Evolutionary conservation across 2,888 invertebrate species (phyloP).

Genomic region (Drosophila prolongata): DNA sequence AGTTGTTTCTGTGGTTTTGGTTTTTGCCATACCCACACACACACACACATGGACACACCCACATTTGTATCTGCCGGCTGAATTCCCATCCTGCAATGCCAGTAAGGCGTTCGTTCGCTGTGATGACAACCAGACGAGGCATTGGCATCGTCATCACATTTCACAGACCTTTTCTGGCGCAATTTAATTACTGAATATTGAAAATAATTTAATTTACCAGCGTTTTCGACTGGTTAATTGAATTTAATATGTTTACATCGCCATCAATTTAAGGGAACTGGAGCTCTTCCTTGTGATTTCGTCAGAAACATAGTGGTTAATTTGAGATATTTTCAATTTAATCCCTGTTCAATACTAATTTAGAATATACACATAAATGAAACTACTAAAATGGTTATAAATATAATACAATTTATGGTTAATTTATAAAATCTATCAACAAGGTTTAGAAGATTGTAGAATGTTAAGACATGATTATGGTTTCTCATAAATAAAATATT

Average conservation of each 20-base stretch:
- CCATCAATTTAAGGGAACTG: slow-evolving; percentile 9
- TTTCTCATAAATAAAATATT: too few relatives aligned
- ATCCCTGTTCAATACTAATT: too few relatives aligned
- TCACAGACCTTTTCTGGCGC: not conserved
- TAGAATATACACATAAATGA: too few relatives aligned
- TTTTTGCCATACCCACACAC: slow-evolving; percentile 29
- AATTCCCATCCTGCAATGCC: slow-evolving; percentile 4
- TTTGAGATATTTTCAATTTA: too few relatives aligned
- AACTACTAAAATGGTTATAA: too few relatives aligned
- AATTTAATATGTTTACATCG: slow-evolving; percentile 24
- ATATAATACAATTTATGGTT: too few relatives aligned
- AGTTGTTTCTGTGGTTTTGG: slow-evolving; percentile 73
- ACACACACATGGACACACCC: slow-evolving; percentile 23
- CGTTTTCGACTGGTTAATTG: slow-evolving; percentile 32
- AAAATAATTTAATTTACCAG: slow-evolving; percentile 36
- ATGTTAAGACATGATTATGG: too few relatives aligned
- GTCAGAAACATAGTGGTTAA: too few relatives aligned
- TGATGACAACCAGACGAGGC: slow-evolving; percentile 45
- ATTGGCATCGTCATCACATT: slow-evolving; percentile 1
- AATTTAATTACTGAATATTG: slow-evolving; percentile 44
- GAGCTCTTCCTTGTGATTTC: too few relatives aligned
- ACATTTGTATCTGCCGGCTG: slow-evolving; percentile 2
- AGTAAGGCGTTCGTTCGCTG: slow-evolving; percentile 52
- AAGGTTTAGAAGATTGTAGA: too few relatives aligned
- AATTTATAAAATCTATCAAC: too few relatives aligned